Conservation (phyloP, 1,140 invertebrate species). For the Procambarus clarkii region DNA sequence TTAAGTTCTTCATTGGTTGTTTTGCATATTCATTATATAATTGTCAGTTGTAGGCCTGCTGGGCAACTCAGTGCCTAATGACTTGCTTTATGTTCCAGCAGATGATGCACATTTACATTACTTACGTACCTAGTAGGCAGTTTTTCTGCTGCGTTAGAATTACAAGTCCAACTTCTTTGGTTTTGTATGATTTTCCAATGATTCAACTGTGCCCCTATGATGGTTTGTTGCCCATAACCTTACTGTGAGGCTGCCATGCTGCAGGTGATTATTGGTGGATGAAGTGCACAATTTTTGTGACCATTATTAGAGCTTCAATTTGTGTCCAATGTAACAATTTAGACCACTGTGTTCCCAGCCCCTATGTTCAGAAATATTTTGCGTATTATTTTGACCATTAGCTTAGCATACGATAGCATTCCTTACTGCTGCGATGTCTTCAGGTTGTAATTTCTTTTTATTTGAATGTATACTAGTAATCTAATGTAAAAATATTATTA, state of each 20-base stretch:
- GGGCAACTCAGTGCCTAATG: background rate
- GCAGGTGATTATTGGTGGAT: background rate
- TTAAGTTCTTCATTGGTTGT: background rate
- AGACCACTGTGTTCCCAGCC: background rate
- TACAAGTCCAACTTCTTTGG: background rate
- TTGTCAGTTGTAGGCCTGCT: background rate
- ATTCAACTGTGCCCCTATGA: background rate
- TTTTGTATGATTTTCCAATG: conserved; percentile 10
- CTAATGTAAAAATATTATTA: background rate
- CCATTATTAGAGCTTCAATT: background rate
- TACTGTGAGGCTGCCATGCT: conserved; percentile 7
- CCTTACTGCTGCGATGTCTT: background rate
- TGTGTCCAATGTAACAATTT: background rate
- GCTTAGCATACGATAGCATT: background rate
- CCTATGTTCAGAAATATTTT: background rate
- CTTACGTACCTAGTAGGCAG: conserved; percentile 3
- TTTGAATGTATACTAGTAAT: background rate
- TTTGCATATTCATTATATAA: background rate
- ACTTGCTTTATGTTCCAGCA: background rate
- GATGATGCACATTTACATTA: background rate
- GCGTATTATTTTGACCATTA: background rate
- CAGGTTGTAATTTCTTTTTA: background rate
- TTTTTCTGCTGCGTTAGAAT: background rate
- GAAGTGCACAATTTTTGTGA: background rate
- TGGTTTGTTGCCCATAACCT: conserved; percentile 13